Evolutionary conservation across 2,113 vertebrate genomes (phyloP).

Genomic region (Podarcis muralis): DNA sequence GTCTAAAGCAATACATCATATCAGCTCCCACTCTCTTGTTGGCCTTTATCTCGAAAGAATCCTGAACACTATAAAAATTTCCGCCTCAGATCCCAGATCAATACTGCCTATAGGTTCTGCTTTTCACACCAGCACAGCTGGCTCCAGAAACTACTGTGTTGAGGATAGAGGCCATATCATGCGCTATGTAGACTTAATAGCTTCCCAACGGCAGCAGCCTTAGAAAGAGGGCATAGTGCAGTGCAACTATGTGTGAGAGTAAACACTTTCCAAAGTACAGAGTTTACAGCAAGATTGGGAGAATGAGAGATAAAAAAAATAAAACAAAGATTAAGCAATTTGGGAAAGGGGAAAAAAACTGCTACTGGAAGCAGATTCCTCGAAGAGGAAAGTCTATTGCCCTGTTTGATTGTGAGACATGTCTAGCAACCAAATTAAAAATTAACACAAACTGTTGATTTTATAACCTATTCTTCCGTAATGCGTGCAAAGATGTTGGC

Average conservation of each 20-base stretch:
- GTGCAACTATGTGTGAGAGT: slow-evolving; percentile 16
- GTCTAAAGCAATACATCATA: slow-evolving; percentile 73
- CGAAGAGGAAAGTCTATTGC: slow-evolving; percentile 32
- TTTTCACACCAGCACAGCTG: slow-evolving; percentile 32
- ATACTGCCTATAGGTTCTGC: slow-evolving; percentile 22
- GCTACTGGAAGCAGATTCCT: slow-evolving; percentile 35
- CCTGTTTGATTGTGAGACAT: slow-evolving; percentile 34
- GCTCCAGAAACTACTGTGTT: slow-evolving; percentile 31
- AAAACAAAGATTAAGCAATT: slow-evolving; percentile 6
- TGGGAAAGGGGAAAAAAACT: background rate
- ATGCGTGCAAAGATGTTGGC: background rate
- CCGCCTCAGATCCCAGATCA: slow-evolving; percentile 32
- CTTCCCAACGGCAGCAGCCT: slow-evolving; percentile 24
- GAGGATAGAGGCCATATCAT: slow-evolving; percentile 26
- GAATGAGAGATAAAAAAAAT: slow-evolving; percentile 17
- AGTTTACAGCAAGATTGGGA: slow-evolving; percentile 25
- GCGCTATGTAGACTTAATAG: slow-evolving; percentile 9
- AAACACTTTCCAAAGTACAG: slow-evolving; percentile 37
- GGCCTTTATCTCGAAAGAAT: slow-evolving; percentile 61
- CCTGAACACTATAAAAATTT: slow-evolving; percentile 55
- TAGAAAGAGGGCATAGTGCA: slow-evolving; percentile 11
- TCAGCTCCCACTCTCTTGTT: slow-evolving; percentile 63
- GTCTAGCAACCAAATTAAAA: slow-evolving; percentile 65
- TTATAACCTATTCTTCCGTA: background rate
- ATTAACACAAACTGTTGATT: slow-evolving; percentile 53